phyloP scores from a whole-genome alignment of 1,140 invertebrate genomes.

The Tetranychus urticae region DNA sequence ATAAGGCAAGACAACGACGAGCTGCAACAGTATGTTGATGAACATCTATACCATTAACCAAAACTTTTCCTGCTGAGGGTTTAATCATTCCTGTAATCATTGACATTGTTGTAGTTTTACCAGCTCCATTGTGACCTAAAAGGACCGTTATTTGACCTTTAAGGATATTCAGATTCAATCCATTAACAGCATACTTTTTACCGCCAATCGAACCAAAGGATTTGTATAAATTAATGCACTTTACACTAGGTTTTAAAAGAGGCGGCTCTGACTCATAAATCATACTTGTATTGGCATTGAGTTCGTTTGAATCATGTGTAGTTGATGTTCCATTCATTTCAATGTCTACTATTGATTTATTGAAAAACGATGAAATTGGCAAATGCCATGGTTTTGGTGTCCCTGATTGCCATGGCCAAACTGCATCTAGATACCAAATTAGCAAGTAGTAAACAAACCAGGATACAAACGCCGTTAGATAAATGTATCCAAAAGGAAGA shows the following conservation, averaged over 20 bases:
- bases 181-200: not conserved
- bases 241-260: constrained; percentile 29
- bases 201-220: constrained; percentile 48
- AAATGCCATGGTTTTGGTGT: constrained; percentile 25
- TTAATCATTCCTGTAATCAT: constrained; percentile 48
- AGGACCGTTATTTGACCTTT: constrained; percentile 5
- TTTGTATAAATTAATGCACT: constrained; percentile 41
- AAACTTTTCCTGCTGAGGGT: constrained; percentile 38
- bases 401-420: constrained; percentile 21
- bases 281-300: constrained; percentile 14
- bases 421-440: constrained; percentile 19
- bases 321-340: not conserved
- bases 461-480: not conserved
- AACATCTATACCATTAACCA: constrained; percentile 39
- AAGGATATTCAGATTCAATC: not conserved
- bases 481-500: not conserved
- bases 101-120: constrained; percentile 55
- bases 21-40: constrained; percentile 27
- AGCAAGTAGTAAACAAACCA: not conserved
- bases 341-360: constrained; percentile 5
- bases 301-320: too few species aligned
- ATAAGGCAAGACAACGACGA: constrained; percentile 50
- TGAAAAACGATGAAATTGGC: constrained; percentile 7
- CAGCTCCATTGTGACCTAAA: constrained; percentile 30
- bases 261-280: constrained; percentile 1